These are phyloP conservation scores for Himalopsyche anomala DNA, from an alignment of 2,888 invertebrate species.

Conservation along the genomic window DNA sequence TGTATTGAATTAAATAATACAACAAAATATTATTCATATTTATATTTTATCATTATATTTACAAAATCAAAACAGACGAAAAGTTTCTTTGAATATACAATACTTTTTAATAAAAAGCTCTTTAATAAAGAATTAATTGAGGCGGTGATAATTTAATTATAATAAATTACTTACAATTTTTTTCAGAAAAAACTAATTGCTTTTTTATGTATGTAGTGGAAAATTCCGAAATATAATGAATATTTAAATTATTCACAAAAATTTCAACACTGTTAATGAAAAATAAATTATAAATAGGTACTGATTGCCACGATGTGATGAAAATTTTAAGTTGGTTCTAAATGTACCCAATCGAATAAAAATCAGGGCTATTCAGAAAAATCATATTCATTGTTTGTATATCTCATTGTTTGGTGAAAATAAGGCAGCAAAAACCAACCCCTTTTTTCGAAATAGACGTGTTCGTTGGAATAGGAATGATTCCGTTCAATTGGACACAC, in stretches of 20 bases:
- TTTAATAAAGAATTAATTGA: not conserved
- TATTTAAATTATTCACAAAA: not conserved
- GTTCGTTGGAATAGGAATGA: conserved; percentile 1
- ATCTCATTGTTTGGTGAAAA: conserved; percentile 34
- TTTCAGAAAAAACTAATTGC: not conserved
- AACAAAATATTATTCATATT: too few relatives aligned
- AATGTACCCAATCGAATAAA: not conserved
- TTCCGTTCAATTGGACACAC: conserved; percentile 32
- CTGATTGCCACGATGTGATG: conserved; percentile 1
- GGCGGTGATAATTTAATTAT: not conserved
- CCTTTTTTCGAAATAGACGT: conserved; percentile 10
- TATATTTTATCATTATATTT: too few relatives aligned
- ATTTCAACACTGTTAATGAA: not conserved
- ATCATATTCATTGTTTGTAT: conserved; percentile 32
- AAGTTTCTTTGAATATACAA: too few relatives aligned
- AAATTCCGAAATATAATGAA: not conserved
- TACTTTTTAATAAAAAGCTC: not conserved
- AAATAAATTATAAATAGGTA: not conserved
- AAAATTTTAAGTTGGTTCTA: not conserved
- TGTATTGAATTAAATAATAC: too few relatives aligned
- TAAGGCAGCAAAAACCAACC: conserved; percentile 17
- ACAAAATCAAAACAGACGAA: too few relatives aligned
- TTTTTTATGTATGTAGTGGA: conserved; percentile 18
- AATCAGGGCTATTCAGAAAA: conserved; percentile 2
- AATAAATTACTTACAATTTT: not conserved